phyloP scores from a whole-genome alignment of 1,140 invertebrate genomes.

The Asbolus verrucosus region DNA sequence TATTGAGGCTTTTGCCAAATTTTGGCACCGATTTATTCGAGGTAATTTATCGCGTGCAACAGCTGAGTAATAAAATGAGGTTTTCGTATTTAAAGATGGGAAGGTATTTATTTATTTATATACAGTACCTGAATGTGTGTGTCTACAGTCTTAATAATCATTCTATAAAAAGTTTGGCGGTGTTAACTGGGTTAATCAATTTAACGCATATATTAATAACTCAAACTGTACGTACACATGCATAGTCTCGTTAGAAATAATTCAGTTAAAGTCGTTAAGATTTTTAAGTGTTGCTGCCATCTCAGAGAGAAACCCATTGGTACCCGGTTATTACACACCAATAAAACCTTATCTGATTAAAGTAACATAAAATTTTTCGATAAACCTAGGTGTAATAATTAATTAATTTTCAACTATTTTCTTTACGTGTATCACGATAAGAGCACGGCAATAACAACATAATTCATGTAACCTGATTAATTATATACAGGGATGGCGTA shows the following conservation, averaged over 20 bases:
- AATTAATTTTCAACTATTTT: conserved; percentile 20
- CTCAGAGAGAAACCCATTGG: not conserved
- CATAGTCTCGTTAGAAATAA: not conserved
- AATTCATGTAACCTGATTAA: conserved; percentile 2
- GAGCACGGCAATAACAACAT: too few species aligned
- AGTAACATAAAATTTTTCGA: conserved; percentile 25
- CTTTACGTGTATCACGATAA: conserved; percentile 5
- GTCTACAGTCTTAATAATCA: conserved; percentile 31
- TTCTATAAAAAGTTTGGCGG: conserved; percentile 34
- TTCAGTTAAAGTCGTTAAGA: conserved; percentile 6
- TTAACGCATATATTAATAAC: conserved; percentile 35
- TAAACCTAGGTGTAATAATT: conserved; percentile 27
- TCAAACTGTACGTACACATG: not conserved
- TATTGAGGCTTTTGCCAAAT: too few species aligned
- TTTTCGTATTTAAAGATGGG: conserved; percentile 25
- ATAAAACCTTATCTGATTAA: conserved; percentile 32
- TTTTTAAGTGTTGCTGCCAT: conserved; percentile 9
- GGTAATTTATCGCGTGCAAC: conserved; percentile 14
- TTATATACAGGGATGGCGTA: not conserved
- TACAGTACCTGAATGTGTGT: conserved; percentile 24
- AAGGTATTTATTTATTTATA: conserved; percentile 33
- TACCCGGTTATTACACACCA: conserved; percentile 5
- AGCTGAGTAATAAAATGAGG: conserved; percentile 26
- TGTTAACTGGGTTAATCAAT: conserved; percentile 32
- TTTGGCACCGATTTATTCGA: conserved; percentile 29